Base-by-base conservation (phyloP, 2,113 vertebrate species). In the Fulica atra region DNA sequence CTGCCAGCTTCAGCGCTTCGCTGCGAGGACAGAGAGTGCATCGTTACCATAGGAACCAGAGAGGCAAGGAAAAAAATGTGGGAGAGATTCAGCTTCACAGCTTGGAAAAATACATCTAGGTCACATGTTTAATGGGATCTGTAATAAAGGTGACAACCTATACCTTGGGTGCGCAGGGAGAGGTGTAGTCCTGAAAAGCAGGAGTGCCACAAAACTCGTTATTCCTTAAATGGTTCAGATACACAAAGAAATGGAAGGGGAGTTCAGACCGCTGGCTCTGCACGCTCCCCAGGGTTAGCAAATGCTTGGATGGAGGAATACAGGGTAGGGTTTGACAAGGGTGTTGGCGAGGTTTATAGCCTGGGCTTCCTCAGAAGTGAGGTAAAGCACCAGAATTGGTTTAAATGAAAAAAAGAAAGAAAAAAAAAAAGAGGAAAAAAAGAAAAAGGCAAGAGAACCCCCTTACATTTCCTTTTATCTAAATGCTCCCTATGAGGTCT, bases 1-100 rank as follows among this genome's bases (percentile, higher is more conserved):
- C 97, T 24, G 97, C 98, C 97, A 98, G 98, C 98, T 98, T 99
- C 86, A 99, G 98, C 76, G 97, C 98, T 97, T 99, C 99, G 96
- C 99, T 99, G 97, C 25, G 94, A 97, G 97, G 96, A 98, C 97
- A 97, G 96, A 89, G 96, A 97, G 92, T 88, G 95, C 97, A 98
- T 86, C 74, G 98, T 98, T 98, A 98, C 98, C 98, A 98, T 97
- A 96, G 98, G 96, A 98, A 98, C 98, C 85, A 83, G 96, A 97
- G 97, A 96, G 97, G 97, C 97, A 97, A 95, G 96, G 92, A 95
- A 97, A 48, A 94, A 97, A 97, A 96, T 35, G 98, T 92, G 98
- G 98, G 98, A 98, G 98, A 97, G 97, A 94, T 96, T 97, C 95
- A 92, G 98, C 97, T 96, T 96, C 97, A 91, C 94, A 86, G 97